phyloP scores from a whole-genome alignment of 2,888 invertebrate genomes.

The Fabriciana adippe region DNA sequence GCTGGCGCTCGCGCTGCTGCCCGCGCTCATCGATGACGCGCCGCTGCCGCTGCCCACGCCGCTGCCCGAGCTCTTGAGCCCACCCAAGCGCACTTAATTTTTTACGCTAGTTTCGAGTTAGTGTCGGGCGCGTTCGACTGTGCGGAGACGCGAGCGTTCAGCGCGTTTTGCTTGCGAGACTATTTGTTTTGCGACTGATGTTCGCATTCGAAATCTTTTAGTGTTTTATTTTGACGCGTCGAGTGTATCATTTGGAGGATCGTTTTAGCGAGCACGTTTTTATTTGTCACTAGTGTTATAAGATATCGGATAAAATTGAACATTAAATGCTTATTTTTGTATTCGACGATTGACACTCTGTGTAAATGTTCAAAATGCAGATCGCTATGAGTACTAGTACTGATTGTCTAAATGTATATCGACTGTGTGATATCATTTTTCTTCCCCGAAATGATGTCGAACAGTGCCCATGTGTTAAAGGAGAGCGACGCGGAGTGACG shows the following conservation, averaged over 20 bases:
- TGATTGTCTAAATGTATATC: conserved; percentile 40
- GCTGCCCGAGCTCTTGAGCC: conserved; percentile 79
- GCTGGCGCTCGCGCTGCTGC: conserved; percentile 81
- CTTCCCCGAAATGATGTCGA: conserved; percentile 77
- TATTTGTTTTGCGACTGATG: conserved; percentile 77
- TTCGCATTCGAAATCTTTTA: conserved; percentile 67
- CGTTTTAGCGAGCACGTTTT: conserved; percentile 70
- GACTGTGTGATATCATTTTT: conserved; percentile 73
- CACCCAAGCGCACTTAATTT: conserved; percentile 75
- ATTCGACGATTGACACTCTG: conserved; percentile 75
- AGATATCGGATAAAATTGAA: conserved; percentile 78
- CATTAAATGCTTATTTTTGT: conserved; percentile 82
- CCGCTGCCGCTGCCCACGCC: conserved; percentile 79
- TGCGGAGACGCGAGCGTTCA: conserved; percentile 69
- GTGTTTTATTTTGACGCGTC: conserved; percentile 60
- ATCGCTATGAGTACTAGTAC: conserved; percentile 36
- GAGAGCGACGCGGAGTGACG: conserved; percentile 56
- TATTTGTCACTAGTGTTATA: conserved; percentile 76
- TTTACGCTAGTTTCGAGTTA: conserved; percentile 69
- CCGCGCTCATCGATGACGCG: conserved; percentile 76
- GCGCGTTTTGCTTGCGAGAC: conserved; percentile 76
- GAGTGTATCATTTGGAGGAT: conserved; percentile 62
- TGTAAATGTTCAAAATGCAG: conserved; percentile 69
- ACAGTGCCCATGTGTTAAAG: conserved; percentile 49
- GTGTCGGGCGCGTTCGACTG: conserved; percentile 61